Percentiles rank a stretch among this genome's conserved stretches.
These are phyloP conservation scores for Opisthograptis luteolata DNA, from an alignment of 2,888 invertebrate species.

Conservation along the genomic window DNA sequence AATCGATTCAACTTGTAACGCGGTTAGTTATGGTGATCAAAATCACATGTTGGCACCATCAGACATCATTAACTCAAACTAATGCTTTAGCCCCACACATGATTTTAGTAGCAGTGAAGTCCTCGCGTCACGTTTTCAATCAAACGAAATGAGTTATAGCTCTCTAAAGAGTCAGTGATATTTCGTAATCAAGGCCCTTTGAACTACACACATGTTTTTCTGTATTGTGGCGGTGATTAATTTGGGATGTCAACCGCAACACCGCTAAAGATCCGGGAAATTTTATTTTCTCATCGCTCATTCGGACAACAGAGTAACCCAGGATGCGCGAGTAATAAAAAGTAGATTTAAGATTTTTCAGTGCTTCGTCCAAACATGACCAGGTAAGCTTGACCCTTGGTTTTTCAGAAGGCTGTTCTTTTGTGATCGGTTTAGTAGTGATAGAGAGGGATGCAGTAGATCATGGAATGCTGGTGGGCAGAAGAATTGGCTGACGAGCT, in stretches of 20 bases:
- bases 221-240: slow-evolving; percentile 51
- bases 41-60: slow-evolving; percentile 75
- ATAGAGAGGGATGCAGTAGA: slow-evolving; percentile 36
- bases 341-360: slow-evolving; percentile 69
- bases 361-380: slow-evolving; percentile 52
- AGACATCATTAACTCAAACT: slow-evolving; percentile 50
- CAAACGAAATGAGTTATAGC: slow-evolving; percentile 29
- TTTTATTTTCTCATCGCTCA: slow-evolving; percentile 43
- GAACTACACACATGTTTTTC: slow-evolving; percentile 24
- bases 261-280: slow-evolving; percentile 36
- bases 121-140: slow-evolving; percentile 19
- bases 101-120: slow-evolving; percentile 34
- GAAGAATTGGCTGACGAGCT: slow-evolving; percentile 62
- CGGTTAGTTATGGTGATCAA: slow-evolving; percentile 81
- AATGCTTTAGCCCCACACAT: slow-evolving; percentile 27
- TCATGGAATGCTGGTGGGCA: slow-evolving; percentile 49
- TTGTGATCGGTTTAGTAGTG: slow-evolving; percentile 17
- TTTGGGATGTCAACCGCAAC: slow-evolving; percentile 48
- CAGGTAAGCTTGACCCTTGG: slow-evolving; percentile 47
- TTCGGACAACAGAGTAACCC: slow-evolving; percentile 48
- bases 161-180: slow-evolving; percentile 30
- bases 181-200: slow-evolving; percentile 27
- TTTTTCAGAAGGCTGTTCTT: slow-evolving; percentile 10
- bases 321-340: slow-evolving; percentile 74
- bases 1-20: slow-evolving; percentile 71